These are phyloP conservation scores for Rissa tridactyla DNA, from an alignment of 2,113 vertebrate species.

Conservation along the genomic window DNA sequence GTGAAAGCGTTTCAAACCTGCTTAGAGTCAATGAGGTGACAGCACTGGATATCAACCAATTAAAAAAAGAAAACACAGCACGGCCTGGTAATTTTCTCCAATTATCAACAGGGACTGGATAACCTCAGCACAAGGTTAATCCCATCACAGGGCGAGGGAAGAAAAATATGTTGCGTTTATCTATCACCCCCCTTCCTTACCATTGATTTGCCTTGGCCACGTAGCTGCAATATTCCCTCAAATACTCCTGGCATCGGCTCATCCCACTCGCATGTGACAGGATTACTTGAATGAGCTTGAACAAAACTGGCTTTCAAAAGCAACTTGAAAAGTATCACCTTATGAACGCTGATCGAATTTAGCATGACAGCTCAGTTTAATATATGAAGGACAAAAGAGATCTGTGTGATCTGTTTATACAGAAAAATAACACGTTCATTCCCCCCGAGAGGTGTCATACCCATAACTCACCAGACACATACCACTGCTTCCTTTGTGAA, in stretches of 20 bases:
- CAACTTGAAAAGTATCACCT: slow-evolving; percentile 25
- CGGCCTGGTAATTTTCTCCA: background rate
- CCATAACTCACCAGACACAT: slow-evolving; percentile 2
- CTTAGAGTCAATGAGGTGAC: background rate
- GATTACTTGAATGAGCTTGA: background rate
- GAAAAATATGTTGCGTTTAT: background rate
- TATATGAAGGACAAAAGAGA: slow-evolving; percentile 3
- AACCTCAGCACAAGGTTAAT: background rate
- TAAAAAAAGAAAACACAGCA: background rate
- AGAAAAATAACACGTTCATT: slow-evolving; percentile 1
- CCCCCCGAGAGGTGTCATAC: background rate
- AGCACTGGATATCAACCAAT: background rate
- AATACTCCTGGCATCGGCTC: background rate
- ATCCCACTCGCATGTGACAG: background rate
- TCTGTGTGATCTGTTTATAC: slow-evolving; percentile 6
- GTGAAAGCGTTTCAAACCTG: background rate
- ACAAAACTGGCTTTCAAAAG: slow-evolving; percentile 30
- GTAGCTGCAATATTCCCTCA: background rate
- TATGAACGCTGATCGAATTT: background rate
- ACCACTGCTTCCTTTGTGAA: background rate
- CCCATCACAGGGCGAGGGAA: background rate
- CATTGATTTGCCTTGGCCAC: background rate
- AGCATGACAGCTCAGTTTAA: slow-evolving; percentile 40
- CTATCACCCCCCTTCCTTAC: background rate
- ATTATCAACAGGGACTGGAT: background rate